phyloP scores from a whole-genome alignment of 2,797 vertebrate genomes.

The Echiichthys vipera region DNA sequence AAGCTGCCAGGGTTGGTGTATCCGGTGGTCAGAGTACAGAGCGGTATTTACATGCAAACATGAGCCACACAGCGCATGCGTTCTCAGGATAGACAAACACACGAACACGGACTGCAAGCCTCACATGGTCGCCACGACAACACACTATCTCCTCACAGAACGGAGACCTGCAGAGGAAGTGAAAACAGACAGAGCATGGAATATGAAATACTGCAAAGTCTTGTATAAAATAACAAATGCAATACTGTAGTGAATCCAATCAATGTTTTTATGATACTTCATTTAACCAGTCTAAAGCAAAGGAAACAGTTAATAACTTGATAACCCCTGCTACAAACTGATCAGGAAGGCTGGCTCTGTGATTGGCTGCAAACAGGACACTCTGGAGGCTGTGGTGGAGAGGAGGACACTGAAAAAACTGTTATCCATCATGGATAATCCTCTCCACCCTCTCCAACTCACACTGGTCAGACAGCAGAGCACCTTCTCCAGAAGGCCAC shows the following conservation, averaged over 20 bases:
- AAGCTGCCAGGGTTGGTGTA: background rate
- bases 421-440: too few relatives aligned
- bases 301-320: background rate
- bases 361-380: too few relatives aligned
- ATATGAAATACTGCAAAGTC: background rate
- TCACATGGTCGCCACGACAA: conserved; percentile 96
- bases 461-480: too few relatives aligned
- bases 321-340: too few relatives aligned
- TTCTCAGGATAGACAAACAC: conserved; percentile 95
- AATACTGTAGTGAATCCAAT: background rate
- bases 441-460: too few relatives aligned
- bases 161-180: conserved; percentile 87
- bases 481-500: too few relatives aligned
- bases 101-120: conserved; percentile 92
- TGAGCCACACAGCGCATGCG: conserved; percentile 96
- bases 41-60: conserved; percentile 99
- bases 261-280: too few relatives aligned
- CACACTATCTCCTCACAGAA: conserved; percentile 96
- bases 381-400: too few relatives aligned
- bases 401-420: too few relatives aligned
- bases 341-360: too few relatives aligned
- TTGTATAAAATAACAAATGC: background rate
- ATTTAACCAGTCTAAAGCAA: background rate
- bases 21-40: conserved; percentile 87
- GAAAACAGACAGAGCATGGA: conserved; percentile 16